Base-by-base conservation (phyloP, 2,113 vertebrate species). In the Nicator chloris region DNA sequence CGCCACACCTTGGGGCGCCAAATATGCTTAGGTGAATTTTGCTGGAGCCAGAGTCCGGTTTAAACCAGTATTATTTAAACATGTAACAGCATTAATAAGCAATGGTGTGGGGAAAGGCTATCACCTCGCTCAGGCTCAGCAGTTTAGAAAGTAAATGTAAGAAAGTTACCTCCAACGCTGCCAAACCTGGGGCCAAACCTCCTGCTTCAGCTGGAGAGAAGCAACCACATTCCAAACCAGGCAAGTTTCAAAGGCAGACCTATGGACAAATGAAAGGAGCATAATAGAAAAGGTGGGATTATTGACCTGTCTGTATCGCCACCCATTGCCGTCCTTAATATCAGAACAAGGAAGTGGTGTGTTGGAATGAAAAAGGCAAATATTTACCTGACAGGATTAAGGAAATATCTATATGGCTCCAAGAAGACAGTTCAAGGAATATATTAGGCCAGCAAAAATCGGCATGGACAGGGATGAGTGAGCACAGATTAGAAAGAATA, bases 1-100 rank as follows among this genome's bases (percentile, higher is more conserved):
- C 1, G 2, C 27, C 64, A 65, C 26, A 8, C 45, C n/a, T 33
- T 16, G 11, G 14, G 31, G 20, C 1, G 0, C 23, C n/a, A 37
- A 3, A 37, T 10, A 28, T 1, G 12, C 12, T 20, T 7, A 6
- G 63, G 39, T 1, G 40, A 44, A 49, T 8, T 9, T 47, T 27
- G 4, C 42, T 12, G 13, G 42, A 47, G 47, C 22, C 7, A 11
- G 40, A 15, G 47, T 21, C 28, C 4, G 0, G 6, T 76, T 49
- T 40, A 23, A 39, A 51, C 27, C 21, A 6, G 8, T 22, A 0
- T 35, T 51, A 15, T 82, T 77, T n/a, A 14, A 44, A 45, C 31
- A 13, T 4, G 3, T 49, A 47, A 9, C 6, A 16, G 24, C 8
- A 11, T 10, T 45, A 23, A 39, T 6, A 14, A 20, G 18, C 4